phyloP scores from a whole-genome alignment of 2,113 vertebrate species.

The Lathamus discolor region DNA sequence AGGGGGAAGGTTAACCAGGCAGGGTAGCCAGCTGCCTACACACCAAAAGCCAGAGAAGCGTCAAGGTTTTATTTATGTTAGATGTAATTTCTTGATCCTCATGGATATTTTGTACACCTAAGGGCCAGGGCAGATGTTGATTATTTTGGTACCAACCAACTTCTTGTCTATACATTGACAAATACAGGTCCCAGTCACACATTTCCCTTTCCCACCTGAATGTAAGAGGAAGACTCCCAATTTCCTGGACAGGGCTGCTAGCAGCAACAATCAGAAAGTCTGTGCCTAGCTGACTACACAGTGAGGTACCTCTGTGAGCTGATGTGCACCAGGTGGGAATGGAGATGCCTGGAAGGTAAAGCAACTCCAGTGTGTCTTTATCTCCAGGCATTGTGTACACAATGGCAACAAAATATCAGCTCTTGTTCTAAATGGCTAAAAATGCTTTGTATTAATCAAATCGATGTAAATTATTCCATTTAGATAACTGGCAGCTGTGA shows the following conservation, averaged over 20 bases:
- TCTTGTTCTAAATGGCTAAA: background rate
- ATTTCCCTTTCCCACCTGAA: background rate
- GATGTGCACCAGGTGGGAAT: background rate
- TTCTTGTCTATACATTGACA: background rate
- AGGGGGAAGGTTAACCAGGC: background rate
- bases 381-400: background rate
- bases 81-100: background rate
- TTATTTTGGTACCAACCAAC: background rate
- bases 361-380: background rate
- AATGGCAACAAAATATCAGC: background rate
- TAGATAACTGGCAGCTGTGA: background rate
- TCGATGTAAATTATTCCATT: background rate
- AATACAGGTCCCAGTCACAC: background rate
- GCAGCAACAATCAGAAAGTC: background rate
- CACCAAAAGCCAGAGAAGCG: background rate
- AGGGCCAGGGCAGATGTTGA: background rate
- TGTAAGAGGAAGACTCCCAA: background rate
- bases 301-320: background rate
- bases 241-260: background rate
- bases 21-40: rapidly evolving
- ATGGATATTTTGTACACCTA: background rate
- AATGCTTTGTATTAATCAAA: background rate
- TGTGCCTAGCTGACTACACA: background rate
- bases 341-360: background rate
- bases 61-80: background rate